Percentiles rank a stretch among this genome's conserved stretches.
phyloP scores from a whole-genome alignment of 2,888 invertebrate species.

The Apodemia mormo region DNA sequence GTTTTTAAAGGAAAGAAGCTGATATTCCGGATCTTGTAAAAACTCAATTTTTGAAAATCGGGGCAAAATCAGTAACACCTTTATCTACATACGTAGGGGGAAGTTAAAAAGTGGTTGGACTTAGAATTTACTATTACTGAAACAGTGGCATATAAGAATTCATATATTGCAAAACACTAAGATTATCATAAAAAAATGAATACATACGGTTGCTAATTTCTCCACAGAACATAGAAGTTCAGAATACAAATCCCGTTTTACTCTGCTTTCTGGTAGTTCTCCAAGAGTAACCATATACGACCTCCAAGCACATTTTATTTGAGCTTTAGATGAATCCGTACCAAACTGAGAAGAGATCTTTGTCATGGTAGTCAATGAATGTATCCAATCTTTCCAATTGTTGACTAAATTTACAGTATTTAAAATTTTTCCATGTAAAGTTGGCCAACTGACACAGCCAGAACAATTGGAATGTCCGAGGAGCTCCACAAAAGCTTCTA shows the following conservation, averaged over 20 bases:
- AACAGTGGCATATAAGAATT: too few species aligned
- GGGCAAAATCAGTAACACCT: too few species aligned
- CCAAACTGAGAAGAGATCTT: slow-evolving; percentile 42
- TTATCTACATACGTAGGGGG: too few species aligned
- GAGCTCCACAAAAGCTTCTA: slow-evolving; percentile 60
- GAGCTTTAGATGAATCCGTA: slow-evolving; percentile 40
- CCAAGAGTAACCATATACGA: slow-evolving; percentile 54
- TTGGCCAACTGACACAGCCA: slow-evolving; percentile 52
- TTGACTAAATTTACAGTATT: slow-evolving; percentile 45
- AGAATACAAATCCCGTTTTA: slow-evolving; percentile 54
- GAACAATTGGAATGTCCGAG: slow-evolving; percentile 61
- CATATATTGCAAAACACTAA: too few species aligned
- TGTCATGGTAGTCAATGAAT: slow-evolving; percentile 50
- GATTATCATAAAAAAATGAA: slow-evolving; percentile 27
- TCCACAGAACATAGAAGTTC: slow-evolving; percentile 49
- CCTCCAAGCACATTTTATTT: slow-evolving; percentile 62
- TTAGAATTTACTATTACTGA: too few species aligned
- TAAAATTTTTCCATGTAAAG: slow-evolving; percentile 49
- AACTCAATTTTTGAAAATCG: too few species aligned
- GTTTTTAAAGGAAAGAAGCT: too few species aligned
- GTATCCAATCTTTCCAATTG: slow-evolving; percentile 56
- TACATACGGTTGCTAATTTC: slow-evolving; percentile 52
- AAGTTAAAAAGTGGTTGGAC: too few species aligned
- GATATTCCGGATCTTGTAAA: too few species aligned
- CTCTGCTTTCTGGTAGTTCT: slow-evolving; percentile 54